Base-by-base conservation (phyloP, 2,113 vertebrate species). In the Malaclemys terrapin region DNA sequence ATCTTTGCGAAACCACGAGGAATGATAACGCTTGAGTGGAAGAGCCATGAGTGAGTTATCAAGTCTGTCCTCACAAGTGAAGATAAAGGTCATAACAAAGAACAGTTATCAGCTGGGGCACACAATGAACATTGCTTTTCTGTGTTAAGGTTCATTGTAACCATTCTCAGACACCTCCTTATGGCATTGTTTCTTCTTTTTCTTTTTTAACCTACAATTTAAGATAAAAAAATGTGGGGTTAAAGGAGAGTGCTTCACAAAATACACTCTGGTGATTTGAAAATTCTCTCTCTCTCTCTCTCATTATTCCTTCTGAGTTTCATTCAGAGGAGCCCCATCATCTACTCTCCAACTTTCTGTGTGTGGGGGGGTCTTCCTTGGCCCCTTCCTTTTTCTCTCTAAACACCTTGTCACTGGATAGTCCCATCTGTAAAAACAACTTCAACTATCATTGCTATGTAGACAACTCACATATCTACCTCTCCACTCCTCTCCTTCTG, bases 21-120 rank as follows among this genome's bases (percentile, higher is more conserved):
- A 89, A 92, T 86, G 85, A 82, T 80, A 96, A 93, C 2, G 89
- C 78, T 89, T 79, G 80, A 81, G 57, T 45, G 35, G 87, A 92
- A 93, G 90, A 96, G 12, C 53, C 79, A 83, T 1, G 4, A 89
- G 45, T 78, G 80, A 95, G 27, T 87, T 95, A 95, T 92, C 57
- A 62, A 35, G 50, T 87, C 85, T 89, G 35, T 91, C 84, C 91
- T 94, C 38, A 88, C 24, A 92, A 27, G 14, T 87, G 81, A 95
- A 96, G 72, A 91, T 89, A 97, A 96, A 97, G 96, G 90, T 97
- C 92, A 96, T 88, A 88, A 92, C 14, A 93, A 22, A 93, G 83
- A 97, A 62, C 11, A 89, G 81, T 79, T 96, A 96, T 91, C 94
- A 89, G 79, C 72, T 88, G 85, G 42, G 94, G 95, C 45, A 1